Conservation (phyloP, 1,140 invertebrate genomes). For the Trichogramma pretiosum region DNA sequence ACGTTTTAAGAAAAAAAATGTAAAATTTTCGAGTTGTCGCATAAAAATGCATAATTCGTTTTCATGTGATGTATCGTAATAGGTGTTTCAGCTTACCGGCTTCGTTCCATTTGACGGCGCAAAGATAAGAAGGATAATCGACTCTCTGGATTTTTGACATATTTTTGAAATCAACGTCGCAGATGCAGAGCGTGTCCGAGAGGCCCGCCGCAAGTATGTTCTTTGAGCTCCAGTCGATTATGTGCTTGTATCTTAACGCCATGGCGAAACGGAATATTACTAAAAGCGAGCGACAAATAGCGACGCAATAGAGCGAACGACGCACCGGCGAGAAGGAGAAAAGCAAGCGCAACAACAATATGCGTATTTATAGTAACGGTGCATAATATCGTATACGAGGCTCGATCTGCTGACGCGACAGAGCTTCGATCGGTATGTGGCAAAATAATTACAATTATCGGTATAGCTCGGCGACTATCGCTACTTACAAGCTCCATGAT, state of each 20-base stretch:
- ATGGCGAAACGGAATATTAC: constrained; percentile 18
- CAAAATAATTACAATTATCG: not conserved
- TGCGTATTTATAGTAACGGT: too few species aligned
- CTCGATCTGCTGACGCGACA: not conserved
- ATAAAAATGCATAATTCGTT: too few species aligned
- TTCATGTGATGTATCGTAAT: too few species aligned
- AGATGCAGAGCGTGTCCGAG: constrained; percentile 6
- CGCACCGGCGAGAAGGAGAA: not conserved
- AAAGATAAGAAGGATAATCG: not conserved
- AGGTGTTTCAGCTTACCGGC: constrained; percentile 19
- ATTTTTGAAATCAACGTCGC: not conserved
- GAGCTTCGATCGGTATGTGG: not conserved
- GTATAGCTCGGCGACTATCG: not conserved
- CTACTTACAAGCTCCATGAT: constrained; percentile 17
- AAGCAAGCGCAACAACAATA: too few species aligned
- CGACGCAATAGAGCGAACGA: not conserved
- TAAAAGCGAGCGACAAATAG: not conserved
- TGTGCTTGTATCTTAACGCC: not conserved
- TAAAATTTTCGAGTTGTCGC: not conserved
- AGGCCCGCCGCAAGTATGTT: constrained; percentile 17
- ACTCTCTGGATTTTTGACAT: not conserved
- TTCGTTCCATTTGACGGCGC: constrained; percentile 25
- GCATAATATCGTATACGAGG: too few species aligned
- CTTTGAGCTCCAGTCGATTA: constrained; percentile 27
- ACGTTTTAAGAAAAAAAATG: not conserved